Evolutionary conservation across 2,888 invertebrate genomes (phyloP).

Genomic region (Sthenelais limicola): DNA sequence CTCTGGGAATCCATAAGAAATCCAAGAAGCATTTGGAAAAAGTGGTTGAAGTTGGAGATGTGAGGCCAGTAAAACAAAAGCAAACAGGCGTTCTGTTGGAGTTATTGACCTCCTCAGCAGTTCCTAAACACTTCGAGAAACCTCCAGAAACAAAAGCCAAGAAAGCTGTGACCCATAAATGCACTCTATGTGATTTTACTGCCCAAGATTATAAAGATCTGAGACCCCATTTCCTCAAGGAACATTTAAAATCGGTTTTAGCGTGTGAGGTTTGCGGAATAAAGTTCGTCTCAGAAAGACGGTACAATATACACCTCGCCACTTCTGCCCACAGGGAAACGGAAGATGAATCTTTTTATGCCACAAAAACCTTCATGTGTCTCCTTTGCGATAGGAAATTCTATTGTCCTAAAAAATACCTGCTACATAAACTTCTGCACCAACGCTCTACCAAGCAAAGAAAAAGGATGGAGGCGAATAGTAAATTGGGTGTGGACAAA

Average conservation of each 20-base stretch:
- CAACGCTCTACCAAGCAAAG: constrained; percentile 53
- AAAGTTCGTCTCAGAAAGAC: constrained; percentile 53
- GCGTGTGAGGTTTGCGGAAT: constrained; percentile 63
- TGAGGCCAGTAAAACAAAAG: neutral
- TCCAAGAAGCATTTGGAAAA: constrained; percentile 48
- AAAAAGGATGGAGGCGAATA: constrained; percentile 53
- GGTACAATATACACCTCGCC: constrained; percentile 39
- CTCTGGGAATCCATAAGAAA: constrained; percentile 50
- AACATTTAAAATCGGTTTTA: constrained; percentile 58
- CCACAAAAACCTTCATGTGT: constrained; percentile 52
- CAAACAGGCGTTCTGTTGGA: too few species aligned
- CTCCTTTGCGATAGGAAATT: constrained; percentile 62
- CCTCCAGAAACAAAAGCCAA: neutral
- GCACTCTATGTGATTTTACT: constrained; percentile 63
- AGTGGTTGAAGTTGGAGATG: constrained; percentile 7
- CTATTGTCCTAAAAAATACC: constrained; percentile 58
- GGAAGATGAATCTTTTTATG: constrained; percentile 35
- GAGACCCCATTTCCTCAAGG: constrained; percentile 60
- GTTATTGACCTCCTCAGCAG: too few species aligned
- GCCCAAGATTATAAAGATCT: constrained; percentile 58
- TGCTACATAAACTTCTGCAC: constrained; percentile 60
- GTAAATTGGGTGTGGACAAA: constrained; percentile 6
- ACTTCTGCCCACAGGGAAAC: constrained; percentile 38
- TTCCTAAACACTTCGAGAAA: too few species aligned
- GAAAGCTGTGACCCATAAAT: constrained; percentile 52